Evolutionary conservation across 2,797 vertebrate species (phyloP), one percentile per base, ranked within the genome.

Genomic region (Parambassis ranga): DNA sequence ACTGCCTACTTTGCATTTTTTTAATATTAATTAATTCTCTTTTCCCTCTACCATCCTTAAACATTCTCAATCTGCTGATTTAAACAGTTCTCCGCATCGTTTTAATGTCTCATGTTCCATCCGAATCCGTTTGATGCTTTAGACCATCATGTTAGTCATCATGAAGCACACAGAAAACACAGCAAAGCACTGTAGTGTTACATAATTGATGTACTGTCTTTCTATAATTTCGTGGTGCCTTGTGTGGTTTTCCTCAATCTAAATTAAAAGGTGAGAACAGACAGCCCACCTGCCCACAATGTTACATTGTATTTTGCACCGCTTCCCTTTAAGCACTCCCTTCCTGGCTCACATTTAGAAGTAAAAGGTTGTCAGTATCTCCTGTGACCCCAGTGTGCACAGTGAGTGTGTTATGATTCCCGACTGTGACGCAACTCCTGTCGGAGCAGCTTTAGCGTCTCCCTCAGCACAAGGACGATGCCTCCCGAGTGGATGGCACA

Each of bases 361-460:
- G 36, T 24, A 56, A 41, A 49, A n/a, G 24, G 15, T n/a, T 61
- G 47, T 69, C 55, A 58, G 57, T 56, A 24, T 30, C 63, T 61
- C 46, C 22, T 47, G 49, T 57, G 42, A 57, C 33, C 37, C 23
- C 38, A 37, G n/a, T 46, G 46, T 44, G 10, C 24, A 55, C n/a
- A n/a, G n/a, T 20, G 1, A 56, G 30, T 64, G 65, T 52, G 68
- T 72, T 62, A 81, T 32, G 35, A 49, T 61, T 68, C 38, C 49
- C 19, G 13, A 55, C 58, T 68, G 42, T 83, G 80, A 78, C 22
- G 41, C 65, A 75, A 48, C 52, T 60, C 52, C 60, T 79, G 77
- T 84, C 83, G 73, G 51, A 66, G 44, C 42, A 53, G 55, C 71
- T 78, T 65, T 65, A 55, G 66, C 36, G 56, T 42, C 47, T 77